Base-by-base conservation (phyloP, 2,888 invertebrate species). In the Torymus texanus region DNA sequence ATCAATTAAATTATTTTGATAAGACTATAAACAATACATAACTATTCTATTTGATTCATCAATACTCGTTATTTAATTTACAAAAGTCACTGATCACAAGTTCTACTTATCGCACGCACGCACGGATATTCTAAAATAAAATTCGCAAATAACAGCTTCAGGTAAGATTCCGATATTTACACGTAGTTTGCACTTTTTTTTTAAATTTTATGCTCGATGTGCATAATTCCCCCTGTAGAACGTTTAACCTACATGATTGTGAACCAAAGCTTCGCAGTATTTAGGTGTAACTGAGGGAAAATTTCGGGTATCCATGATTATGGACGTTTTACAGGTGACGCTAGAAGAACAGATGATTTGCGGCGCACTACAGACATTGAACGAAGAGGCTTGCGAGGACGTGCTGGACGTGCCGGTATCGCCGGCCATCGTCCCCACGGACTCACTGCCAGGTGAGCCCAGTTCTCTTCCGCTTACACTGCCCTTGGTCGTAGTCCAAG, bases 321-420 rank as follows among this genome's bases (percentile, higher is more conserved):
- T 1, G 4, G 14, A 41, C 53, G 13, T 16, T 85, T 90, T 88
- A 21, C 90, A 97, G 97, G 97, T 97, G 78, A 97, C 97, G 0
- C 92, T 97, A 84, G 97, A 97, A 91, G 97, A 97, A 89, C 97
- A 97, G 91, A 97, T 97, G 96, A 97, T 97, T 84, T 97, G 97
- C 91, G 97, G 97, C 81, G 97, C 97, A 2, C 91, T 97, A 79
- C 97, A 97, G 91, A 97, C 97, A 0, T 92, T 97, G 53, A 97
- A 97, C 91, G 97, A 97, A 91, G 97, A 97, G 91, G 97, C 97
- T 10, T 94, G 95, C 90, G 97, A 97, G 91, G 97, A 97, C 91
- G 96, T 97, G 62, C 91, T 96, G 84, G 95, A 96, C 88, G 95
- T 90, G 73, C 89, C 90, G 77, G 85, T 87, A 29, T 84, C 89